Evolutionary conservation across 2,113 vertebrate genomes (phyloP), one percentile per base, ranked within the genome.

Genomic region (Sula dactylatra): DNA sequence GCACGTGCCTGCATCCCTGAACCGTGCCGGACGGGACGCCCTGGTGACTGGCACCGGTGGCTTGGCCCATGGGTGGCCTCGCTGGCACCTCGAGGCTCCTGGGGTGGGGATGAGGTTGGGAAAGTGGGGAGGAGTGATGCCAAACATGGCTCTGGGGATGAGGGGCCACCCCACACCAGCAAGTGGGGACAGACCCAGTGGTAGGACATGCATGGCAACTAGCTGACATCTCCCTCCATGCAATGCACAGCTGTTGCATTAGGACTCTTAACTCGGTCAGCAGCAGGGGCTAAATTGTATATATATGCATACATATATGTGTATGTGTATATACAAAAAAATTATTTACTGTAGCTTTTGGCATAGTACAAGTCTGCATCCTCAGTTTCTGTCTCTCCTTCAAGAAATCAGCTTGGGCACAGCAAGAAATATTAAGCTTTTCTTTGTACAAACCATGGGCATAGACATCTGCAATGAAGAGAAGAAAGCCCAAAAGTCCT

Each of bases 141-240:
- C 1, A 4, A 80, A 18, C 6, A 9, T 0, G 1, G 31, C 25
- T 50, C 1, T 10, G 4, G 22, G 36, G 29, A 11, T 10, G 4
- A 58, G 49, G 27, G 12, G 7, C 3, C 26, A 42, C 26, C 34
- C 15, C 10, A 32, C 1, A 3, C 8, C 34, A 85, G 45, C 13
- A 36, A 59, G 12, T 12, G 11, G 42, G 21, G 47, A 64, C 3
- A 16, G 32, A 69, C 8, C 4, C 58, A 80, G 44, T 4, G 9
- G 56, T 3, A 7, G n/a, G n/a, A 65, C 10, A 2, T 11, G 8
- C 36, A n/a, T 1, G 1, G 74, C 24, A 58, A 9, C 22, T 13
- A 47, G 34, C 27, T 17, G n/a, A 32, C 16, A 34, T 36, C 54
- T 42, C 88, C 26, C 49, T 69, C 52, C 29, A 9, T 3, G 6